Conservation (phyloP, 2,888 invertebrate genomes). For the Ochropleura leucogaster region DNA sequence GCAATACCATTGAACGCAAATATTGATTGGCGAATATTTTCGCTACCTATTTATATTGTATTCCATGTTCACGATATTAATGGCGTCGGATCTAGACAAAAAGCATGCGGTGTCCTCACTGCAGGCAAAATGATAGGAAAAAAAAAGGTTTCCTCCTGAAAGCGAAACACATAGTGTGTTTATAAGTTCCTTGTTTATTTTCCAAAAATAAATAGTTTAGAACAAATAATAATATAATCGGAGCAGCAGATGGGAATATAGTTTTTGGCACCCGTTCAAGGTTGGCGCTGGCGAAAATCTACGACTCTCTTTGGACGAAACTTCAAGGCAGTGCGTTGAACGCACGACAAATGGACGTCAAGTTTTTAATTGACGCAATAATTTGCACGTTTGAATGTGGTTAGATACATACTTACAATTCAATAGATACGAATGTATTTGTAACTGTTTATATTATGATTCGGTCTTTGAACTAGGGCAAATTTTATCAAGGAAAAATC, state of each 20-base stretch:
- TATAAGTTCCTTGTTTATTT: conserved; percentile 75
- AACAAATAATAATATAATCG: conserved; percentile 72
- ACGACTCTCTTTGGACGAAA: conserved; percentile 88
- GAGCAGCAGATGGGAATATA: conserved; percentile 77
- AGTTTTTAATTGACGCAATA: conserved; percentile 77
- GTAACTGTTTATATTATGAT: background rate
- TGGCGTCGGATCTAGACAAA: background rate
- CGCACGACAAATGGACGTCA: conserved; percentile 78
- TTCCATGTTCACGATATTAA: background rate
- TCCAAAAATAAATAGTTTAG: conserved; percentile 76
- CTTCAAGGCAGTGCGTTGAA: conserved; percentile 78
- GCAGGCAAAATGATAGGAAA: background rate
- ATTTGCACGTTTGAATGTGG: conserved; percentile 33
- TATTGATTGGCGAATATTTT: background rate
- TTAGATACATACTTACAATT: background rate
- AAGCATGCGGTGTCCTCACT: background rate
- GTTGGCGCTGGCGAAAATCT: conserved; percentile 83
- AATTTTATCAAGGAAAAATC: background rate
- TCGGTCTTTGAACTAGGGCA: conserved; percentile 29
- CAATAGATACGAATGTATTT: background rate
- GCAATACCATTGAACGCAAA: background rate
- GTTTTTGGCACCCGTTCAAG: conserved; percentile 89
- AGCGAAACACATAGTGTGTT: conserved; percentile 38
- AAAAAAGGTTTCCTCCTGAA: background rate
- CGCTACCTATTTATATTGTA: background rate